These are phyloP conservation scores for Episyrphus balteatus DNA, from an alignment of 1,140 invertebrate genomes.

Conservation along the genomic window DNA sequence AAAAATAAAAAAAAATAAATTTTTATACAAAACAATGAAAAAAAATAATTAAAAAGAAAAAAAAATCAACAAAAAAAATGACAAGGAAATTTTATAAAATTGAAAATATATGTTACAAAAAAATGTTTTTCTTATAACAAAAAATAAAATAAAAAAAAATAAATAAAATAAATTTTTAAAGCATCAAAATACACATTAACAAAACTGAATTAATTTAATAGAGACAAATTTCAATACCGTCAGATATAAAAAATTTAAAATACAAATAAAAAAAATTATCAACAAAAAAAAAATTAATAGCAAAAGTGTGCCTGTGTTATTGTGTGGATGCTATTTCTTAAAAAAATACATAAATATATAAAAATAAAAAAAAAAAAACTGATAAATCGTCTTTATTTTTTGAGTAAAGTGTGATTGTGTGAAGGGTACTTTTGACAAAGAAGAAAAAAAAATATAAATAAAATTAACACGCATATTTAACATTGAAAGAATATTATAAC, in stretches of 20 bases:
- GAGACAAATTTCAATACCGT: background rate
- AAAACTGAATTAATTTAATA: slow-evolving; percentile 1
- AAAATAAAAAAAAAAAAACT: background rate
- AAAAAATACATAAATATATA: background rate
- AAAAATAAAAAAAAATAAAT: background rate
- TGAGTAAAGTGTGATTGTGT: no score
- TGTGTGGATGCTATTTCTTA: background rate
- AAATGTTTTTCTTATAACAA: background rate
- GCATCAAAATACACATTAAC: background rate
- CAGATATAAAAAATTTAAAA: background rate
- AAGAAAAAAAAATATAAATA: background rate
- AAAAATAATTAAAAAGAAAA: background rate
- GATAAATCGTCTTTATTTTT: background rate
- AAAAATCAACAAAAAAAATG: background rate
- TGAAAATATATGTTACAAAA: background rate
- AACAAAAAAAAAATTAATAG: background rate
- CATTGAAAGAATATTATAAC: background rate
- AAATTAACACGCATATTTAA: background rate
- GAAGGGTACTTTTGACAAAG: background rate
- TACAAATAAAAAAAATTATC: background rate
- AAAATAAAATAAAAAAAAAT: background rate
- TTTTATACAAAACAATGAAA: background rate
- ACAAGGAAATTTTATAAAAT: background rate
- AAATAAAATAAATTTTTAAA: background rate
- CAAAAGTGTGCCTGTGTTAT: background rate